Conservation (phyloP, 2,888 invertebrate genomes). For the Xylota sylvarum region DNA sequence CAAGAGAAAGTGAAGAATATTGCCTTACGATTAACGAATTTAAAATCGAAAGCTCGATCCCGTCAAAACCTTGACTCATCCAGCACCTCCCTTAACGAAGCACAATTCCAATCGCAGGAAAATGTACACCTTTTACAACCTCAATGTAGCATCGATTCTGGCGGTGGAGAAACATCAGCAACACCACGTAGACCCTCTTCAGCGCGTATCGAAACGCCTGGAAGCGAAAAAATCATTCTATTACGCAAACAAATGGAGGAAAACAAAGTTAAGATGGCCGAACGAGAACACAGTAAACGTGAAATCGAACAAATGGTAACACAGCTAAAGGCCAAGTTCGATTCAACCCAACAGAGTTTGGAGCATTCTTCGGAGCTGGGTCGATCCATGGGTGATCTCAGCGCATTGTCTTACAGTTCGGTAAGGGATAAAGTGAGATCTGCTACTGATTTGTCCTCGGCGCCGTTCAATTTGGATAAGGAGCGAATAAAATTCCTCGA, state of each 20-base stretch:
- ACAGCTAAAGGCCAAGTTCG: constrained; percentile 86
- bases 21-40: constrained; percentile 80
- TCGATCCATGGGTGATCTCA: constrained; percentile 84
- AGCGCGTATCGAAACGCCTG: constrained; percentile 82
- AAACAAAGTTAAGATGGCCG: constrained; percentile 86
- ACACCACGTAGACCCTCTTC: constrained; percentile 54
- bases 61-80: constrained; percentile 78
- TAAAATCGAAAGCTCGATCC: constrained; percentile 81
- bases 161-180: constrained; percentile 32
- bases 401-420: constrained; percentile 78
- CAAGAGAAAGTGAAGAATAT: constrained; percentile 82
- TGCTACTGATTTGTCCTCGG: constrained; percentile 81
- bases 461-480: constrained; percentile 81
- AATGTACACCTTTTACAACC: constrained; percentile 56
- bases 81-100: constrained; percentile 69
- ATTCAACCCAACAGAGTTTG: constrained; percentile 85
- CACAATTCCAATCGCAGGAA: constrained; percentile 64
- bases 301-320: constrained; percentile 86
- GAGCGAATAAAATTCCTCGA: constrained; percentile 83
- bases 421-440: constrained; percentile 82
- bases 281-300: constrained; percentile 86
- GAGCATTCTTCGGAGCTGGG: constrained; percentile 82
- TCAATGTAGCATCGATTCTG: constrained; percentile 65
- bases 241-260: constrained; percentile 86
- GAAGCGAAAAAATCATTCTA: constrained; percentile 86